Evolutionary conservation across 2,797 vertebrate genomes (phyloP).

Genomic region (Gymnothorax javanicus): DNA sequence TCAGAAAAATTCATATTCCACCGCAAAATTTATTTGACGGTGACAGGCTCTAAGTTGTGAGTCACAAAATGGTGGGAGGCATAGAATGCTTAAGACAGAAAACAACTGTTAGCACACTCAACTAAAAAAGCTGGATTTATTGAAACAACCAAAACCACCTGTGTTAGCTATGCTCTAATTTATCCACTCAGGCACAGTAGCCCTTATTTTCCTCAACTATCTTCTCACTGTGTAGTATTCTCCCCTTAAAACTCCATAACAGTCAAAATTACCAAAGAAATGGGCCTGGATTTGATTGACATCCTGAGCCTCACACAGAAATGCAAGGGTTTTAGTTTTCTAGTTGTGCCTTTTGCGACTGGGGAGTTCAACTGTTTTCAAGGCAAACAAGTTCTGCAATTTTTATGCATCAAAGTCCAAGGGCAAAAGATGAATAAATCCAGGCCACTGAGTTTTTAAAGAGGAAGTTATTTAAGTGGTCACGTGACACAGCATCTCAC

Average conservation of each 20-base stretch:
- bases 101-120: not conserved
- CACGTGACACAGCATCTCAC: constrained; percentile 71
- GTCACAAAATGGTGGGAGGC: not conserved
- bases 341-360: not conserved
- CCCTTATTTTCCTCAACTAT: not conserved
- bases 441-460: not conserved
- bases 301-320: not conserved
- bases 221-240: not conserved
- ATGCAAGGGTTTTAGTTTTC: not conserved
- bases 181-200: not conserved
- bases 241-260: not conserved
- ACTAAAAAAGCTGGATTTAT: not conserved
- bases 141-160: not conserved
- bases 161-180: not conserved
- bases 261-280: not conserved
- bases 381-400: not conserved
- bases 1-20: constrained; percentile 16
- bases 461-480: not conserved
- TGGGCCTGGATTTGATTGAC: not conserved
- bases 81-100: not conserved
- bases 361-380: not conserved
- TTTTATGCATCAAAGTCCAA: not conserved
- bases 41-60: not conserved
- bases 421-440: not conserved
- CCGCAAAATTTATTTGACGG: not conserved